These are phyloP conservation scores for Strix aluco DNA, from an alignment of 2,113 vertebrate genomes.

Conservation along the genomic window DNA sequence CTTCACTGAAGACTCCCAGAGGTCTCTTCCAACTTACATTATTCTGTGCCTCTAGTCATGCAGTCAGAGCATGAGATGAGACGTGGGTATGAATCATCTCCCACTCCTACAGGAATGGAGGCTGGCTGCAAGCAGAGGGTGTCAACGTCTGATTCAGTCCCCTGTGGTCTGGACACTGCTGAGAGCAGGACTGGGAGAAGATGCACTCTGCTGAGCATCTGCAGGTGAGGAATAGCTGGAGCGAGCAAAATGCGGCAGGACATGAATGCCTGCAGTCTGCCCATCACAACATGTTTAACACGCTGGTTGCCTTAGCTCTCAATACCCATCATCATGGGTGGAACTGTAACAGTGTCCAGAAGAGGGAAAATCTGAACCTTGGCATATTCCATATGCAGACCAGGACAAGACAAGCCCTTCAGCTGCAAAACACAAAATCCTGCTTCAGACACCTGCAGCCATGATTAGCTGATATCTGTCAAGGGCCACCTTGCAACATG, in stretches of 20 bases:
- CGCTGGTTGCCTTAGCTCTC: too few species aligned
- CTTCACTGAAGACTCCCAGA: not conserved
- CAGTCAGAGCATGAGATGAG: too few species aligned
- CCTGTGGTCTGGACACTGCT: not conserved
- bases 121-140: not conserved
- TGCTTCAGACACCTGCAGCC: not conserved
- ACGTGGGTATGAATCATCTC: not conserved
- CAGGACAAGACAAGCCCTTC: not conserved
- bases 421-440: not conserved
- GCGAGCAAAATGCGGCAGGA: not conserved
- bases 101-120: not conserved
- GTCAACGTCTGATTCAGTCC: not conserved
- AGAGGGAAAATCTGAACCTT: not conserved
- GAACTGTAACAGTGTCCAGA: not conserved
- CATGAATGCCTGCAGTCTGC: not conserved
- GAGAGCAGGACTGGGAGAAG: not conserved
- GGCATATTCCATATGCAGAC: not conserved
- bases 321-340: not conserved
- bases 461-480: not conserved
- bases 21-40: not conserved
- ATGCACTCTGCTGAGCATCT: not conserved
- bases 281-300: rapidly evolving
- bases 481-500: not conserved
- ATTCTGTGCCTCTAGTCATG: not conserved
- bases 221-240: not conserved